Evolutionary conservation across 2,888 invertebrate species (phyloP).

Genomic region (Hypolimnas misippus): DNA sequence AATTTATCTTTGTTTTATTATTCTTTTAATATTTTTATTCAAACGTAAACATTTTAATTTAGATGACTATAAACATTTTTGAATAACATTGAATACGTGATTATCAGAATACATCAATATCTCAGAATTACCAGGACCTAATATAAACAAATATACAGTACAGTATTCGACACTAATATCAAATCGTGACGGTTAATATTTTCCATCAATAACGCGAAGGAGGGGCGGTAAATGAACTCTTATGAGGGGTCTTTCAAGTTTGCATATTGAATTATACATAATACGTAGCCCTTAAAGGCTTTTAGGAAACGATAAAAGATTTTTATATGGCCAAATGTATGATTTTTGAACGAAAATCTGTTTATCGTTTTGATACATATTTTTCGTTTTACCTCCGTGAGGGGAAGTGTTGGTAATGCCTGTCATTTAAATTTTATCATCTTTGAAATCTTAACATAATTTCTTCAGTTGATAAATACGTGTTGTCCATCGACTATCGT

Average conservation of each 20-base stretch:
- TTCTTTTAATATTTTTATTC: too few species aligned
- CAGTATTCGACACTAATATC: background rate
- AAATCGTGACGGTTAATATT: slow-evolving; percentile 18
- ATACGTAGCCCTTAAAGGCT: slow-evolving; percentile 27
- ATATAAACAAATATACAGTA: background rate
- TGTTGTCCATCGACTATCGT: too few species aligned
- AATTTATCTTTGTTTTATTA: too few species aligned
- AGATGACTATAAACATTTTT: too few species aligned
- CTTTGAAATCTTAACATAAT: too few species aligned
- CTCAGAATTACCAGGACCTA: background rate
- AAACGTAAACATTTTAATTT: too few species aligned
- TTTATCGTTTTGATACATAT: background rate
- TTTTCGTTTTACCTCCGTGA: too few species aligned
- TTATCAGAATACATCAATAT: too few species aligned
- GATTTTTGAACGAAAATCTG: slow-evolving; percentile 6
- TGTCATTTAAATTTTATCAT: too few species aligned
- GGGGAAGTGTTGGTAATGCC: too few species aligned
- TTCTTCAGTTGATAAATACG: too few species aligned
- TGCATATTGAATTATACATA: slow-evolving; percentile 29
- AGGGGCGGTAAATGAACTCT: slow-evolving; percentile 32
- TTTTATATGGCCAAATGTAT: slow-evolving; percentile 19
- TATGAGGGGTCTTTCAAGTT: slow-evolving; percentile 32
- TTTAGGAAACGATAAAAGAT: slow-evolving; percentile 29
- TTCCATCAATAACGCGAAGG: slow-evolving; percentile 29
- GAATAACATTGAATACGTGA: too few species aligned